A percentile compares a stretch with the other conserved stretches of the same genome.
Evolutionary conservation across 2,888 invertebrate genomes (phyloP).

Genomic region (Lithophane socia): DNA sequence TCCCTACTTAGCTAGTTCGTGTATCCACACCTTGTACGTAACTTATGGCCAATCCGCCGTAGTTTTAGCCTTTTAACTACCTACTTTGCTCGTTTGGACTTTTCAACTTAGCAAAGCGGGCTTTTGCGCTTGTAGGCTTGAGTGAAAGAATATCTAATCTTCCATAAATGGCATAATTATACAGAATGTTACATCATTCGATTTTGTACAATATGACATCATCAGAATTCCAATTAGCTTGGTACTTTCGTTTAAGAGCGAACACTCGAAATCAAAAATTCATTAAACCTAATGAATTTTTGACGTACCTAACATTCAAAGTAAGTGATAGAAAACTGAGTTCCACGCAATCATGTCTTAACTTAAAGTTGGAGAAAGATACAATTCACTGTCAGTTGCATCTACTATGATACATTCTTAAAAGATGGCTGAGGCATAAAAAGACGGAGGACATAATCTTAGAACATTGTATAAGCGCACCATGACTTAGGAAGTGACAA

Average conservation of each 20-base stretch:
- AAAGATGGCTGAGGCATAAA: background rate
- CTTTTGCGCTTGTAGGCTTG: constrained; percentile 37
- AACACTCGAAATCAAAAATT: constrained; percentile 9
- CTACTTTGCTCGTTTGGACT: constrained; percentile 66
- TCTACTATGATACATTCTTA: background rate
- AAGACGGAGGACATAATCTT: constrained; percentile 6
- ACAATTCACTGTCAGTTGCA: background rate
- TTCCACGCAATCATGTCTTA: background rate
- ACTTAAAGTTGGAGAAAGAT: background rate
- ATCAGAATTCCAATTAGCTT: constrained; percentile 1
- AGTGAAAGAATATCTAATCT: constrained; percentile 18
- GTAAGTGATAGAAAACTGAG: background rate
- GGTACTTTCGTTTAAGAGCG: background rate
- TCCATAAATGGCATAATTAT: background rate
- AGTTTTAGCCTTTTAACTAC: constrained; percentile 72
- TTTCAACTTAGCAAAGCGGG: constrained; percentile 55
- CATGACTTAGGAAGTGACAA: constrained; percentile 81
- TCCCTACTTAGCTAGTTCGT: constrained; percentile 71
- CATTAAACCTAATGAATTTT: background rate
- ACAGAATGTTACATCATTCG: background rate
- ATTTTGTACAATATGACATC: background rate
- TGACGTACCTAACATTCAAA: background rate
- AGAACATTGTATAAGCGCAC: constrained; percentile 27
- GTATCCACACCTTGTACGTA: constrained; percentile 61
- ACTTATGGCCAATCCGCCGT: constrained; percentile 63